Evolutionary conservation across 2,797 vertebrate species (phyloP).

Genomic region (Sylvia borin): DNA sequence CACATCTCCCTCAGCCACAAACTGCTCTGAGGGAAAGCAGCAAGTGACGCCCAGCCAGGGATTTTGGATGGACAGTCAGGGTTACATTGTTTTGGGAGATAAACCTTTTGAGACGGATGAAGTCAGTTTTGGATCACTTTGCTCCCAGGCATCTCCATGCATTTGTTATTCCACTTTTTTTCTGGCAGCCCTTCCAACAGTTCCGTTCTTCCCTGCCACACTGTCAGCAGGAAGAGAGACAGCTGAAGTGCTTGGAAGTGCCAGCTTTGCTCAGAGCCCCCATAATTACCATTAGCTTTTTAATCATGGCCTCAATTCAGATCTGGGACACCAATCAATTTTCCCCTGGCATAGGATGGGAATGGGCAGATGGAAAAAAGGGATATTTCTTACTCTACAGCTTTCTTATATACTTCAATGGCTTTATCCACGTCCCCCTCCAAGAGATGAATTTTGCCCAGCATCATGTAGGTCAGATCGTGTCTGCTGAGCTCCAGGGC

Average conservation of each 20-base stretch:
- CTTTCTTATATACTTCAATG: constrained; percentile 90
- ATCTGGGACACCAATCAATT: neutral
- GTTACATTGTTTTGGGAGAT: neutral
- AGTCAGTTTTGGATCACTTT: neutral
- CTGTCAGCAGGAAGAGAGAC: constrained; percentile 17
- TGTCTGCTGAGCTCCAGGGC: constrained; percentile 91
- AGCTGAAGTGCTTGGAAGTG: neutral
- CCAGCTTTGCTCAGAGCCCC: constrained; percentile 13
- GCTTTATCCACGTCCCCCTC: constrained; percentile 88
- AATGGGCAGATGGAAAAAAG: neutral
- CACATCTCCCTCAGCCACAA: neutral
- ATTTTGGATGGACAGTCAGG: neutral
- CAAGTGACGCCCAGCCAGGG: neutral
- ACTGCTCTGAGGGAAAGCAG: neutral
- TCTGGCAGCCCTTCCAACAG: constrained; percentile 8
- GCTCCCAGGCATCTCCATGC: neutral
- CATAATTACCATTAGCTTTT: constrained; percentile 25
- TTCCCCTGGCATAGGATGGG: neutral
- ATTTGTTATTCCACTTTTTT: neutral
- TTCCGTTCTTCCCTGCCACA: neutral
- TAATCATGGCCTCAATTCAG: neutral
- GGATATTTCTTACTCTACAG: constrained; percentile 86
- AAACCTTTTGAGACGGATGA: neutral
- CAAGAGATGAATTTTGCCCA: constrained; percentile 90
- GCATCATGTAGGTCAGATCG: constrained; percentile 89